Base-by-base conservation (phyloP, 2,113 vertebrate genomes). In the Lepus americanus region DNA sequence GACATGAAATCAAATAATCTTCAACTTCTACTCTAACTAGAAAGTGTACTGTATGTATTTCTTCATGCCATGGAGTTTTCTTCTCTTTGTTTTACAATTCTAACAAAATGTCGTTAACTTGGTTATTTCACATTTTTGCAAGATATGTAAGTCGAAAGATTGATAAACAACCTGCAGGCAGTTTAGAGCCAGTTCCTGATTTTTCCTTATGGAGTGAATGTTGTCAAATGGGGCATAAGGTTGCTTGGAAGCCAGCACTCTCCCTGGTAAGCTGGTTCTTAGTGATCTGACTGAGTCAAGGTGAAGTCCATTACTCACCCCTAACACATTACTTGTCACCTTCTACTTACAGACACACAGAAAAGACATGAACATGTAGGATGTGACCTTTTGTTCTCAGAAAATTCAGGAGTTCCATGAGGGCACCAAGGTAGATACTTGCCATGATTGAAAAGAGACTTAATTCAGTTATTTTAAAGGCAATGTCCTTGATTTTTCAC, bases 381-480 rank as follows among this genome's bases (percentile, higher is more conserved):
- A 39, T 33, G 82, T 95, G 51, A 85, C 73, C 44, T 97, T 94
- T 51, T 59, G 49, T 94, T 89, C 88, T 82, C 10, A 77, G 87
- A 76, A 36, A 94, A 96, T 49, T 95, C 80, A 82, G 87, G 19
- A 96, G 86, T 17, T 51, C n/a, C 74, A 93, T 93, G 82, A 96
- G 36, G 31, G 64, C 33, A 95, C 27, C 76, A 87, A 81, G 3
- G 29, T 76, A 86, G 14, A 80, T 83, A 87, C 16, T n/a, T 89
- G 11, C 20, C 94, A 22, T 31, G 81, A 36, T 69, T 79, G 8
- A 19, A 72, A 81, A 53, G 69, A 72, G 51, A 72, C 23, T 85
- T 88, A 69, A 55, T 29, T 96, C 33, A 70, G 96, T 97, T 98
- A 94, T 97, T 88, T 94, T 93, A 92, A 96, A 87, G 53, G 33